Base-by-base conservation (phyloP, 1,140 invertebrate species). In the Branchinecta lindahli region DNA sequence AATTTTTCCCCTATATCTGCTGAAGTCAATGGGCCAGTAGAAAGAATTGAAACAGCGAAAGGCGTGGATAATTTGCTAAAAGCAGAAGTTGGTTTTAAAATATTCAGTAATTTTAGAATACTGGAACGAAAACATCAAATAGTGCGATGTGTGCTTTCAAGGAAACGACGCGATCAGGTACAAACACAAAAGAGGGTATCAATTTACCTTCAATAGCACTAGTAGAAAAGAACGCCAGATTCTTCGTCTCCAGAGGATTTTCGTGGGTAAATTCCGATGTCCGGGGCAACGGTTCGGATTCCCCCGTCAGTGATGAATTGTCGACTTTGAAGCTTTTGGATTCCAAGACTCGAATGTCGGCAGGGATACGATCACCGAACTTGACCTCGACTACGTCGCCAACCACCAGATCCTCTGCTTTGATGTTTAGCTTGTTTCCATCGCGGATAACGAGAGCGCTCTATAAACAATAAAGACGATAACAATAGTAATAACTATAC, bases 391-490 rank as follows among this genome's bases (percentile, higher is more conserved):
- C 79, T 61, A 83, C 73, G 73, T 83, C 82, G n/a, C 82, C 82
- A 66, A 80, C 74, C 4, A 83, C 81, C n/a, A 83, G 73, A 46
- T 83, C 77, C 75, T 80, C 80, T 8, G 79, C 81, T 3, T 81
- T 80, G 45, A 89, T 77, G 44, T 84, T 81, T 47, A 82, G 76
- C 72, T 85, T 84, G 10, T 81, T 74, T 6, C 87, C 87, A 68
- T 86, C 84, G 67, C 89, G 80, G 33, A 90, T 82, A 5, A 89
- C 85, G 45, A 65, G 20, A 8, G 69, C 69, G n/a, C n/a, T 65
- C 69, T 70, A 18, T 15, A 70, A 45, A 46, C 46, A 12, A 70
- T 3, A 2, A 44, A 44, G 45, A 3, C 18, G 44, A 61, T 8
- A 69, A 69, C 8, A 6, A 5, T 65, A 7, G 61, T 33, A 18